These are phyloP conservation scores for Amphipoea lucens DNA, from an alignment of 2,888 invertebrate species.

Conservation along the genomic window DNA sequence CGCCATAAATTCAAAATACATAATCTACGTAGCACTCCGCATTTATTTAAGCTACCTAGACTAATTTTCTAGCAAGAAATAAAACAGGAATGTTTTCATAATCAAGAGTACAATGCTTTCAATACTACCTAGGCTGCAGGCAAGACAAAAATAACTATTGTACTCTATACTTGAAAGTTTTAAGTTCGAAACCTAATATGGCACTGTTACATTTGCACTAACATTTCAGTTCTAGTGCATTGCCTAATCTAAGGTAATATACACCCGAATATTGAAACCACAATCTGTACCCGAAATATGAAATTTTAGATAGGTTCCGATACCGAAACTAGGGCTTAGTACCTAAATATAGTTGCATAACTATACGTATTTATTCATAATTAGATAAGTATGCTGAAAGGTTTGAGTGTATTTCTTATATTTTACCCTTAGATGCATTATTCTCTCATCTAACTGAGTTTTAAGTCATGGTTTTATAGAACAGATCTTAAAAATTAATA, in stretches of 20 bases:
- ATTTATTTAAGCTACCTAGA: neutral
- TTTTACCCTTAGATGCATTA: neutral
- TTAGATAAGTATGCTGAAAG: neutral
- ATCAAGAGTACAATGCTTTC: neutral
- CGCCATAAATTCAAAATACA: neutral
- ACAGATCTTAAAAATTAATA: neutral
- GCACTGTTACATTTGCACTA: neutral
- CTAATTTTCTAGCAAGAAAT: neutral
- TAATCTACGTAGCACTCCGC: neutral
- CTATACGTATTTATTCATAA: neutral
- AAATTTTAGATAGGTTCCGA: slow-evolving; percentile 5
- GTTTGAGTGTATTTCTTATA: neutral
- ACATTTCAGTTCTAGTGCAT: neutral
- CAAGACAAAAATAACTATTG: neutral
- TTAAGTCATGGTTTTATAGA: neutral
- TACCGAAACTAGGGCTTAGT: slow-evolving; percentile 16
- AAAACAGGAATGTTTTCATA: neutral
- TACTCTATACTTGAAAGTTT: neutral
- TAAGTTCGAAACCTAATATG: neutral
- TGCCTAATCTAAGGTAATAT: slow-evolving; percentile 3
- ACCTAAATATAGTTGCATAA: neutral
- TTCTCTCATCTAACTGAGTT: neutral
- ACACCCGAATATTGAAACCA: slow-evolving; percentile 36
- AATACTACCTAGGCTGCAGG: neutral
- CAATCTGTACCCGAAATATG: slow-evolving; percentile 21